A percentile compares a stretch with the other conserved stretches of the same genome.
These are phyloP conservation scores for Chitala chitala DNA, from an alignment of 2,113 vertebrate species.

Conservation along the genomic window DNA sequence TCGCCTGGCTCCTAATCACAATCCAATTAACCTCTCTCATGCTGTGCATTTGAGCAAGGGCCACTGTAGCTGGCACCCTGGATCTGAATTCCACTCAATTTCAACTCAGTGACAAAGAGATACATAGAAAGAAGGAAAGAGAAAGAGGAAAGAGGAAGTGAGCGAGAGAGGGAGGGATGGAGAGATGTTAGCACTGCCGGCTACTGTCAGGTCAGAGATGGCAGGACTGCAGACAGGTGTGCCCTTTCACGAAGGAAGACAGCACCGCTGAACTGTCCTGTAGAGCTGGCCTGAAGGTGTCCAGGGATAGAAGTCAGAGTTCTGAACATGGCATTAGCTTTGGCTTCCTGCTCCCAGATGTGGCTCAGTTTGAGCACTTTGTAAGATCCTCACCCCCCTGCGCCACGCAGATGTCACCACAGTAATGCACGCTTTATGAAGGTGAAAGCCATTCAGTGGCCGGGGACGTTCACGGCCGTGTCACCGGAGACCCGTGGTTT, in stretches of 20 bases:
- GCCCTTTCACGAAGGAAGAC: background rate
- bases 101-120: slow-evolving; percentile 46
- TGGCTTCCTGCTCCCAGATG: background rate
- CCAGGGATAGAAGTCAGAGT: background rate
- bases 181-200: background rate
- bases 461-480: slow-evolving; percentile 53
- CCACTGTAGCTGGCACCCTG: slow-evolving; percentile 19
- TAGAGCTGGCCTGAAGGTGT: background rate
- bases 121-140: slow-evolving; percentile 33
- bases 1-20: slow-evolving; percentile 68
- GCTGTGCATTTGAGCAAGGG: slow-evolving; percentile 49
- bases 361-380: no score
- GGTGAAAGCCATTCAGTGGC: slow-evolving; percentile 19
- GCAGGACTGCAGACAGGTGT: background rate
- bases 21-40: slow-evolving; percentile 71
- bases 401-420: background rate
- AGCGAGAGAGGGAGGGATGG: slow-evolving; percentile 12
- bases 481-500: slow-evolving; percentile 59
- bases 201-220: background rate
- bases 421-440: background rate
- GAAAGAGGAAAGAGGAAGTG: slow-evolving; percentile 35
- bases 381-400: background rate
- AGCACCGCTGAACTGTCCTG: background rate
- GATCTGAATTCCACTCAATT: slow-evolving; percentile 44
- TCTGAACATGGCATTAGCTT: slow-evolving; percentile 1